Percentiles rank a stretch among this genome's conserved stretches.
phyloP scores from a whole-genome alignment of 2,113 vertebrate genomes.

The Parotia lawesii region DNA sequence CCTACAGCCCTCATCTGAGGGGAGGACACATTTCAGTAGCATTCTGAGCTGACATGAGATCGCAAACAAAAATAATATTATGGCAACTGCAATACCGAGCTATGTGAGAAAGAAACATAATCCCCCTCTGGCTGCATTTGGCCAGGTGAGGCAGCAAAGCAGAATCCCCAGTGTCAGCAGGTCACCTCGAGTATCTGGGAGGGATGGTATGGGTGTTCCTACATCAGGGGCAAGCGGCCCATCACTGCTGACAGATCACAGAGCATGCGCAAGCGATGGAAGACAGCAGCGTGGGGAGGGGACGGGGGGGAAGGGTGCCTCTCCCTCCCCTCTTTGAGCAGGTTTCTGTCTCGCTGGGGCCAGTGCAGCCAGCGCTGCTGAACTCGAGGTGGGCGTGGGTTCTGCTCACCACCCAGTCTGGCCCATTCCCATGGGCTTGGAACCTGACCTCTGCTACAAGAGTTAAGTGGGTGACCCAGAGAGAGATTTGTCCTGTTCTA shows the following conservation, averaged over 20 bases:
- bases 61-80: neutral
- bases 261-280: accelerated
- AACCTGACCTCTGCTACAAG: neutral
- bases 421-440: accelerated
- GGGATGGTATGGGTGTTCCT: neutral
- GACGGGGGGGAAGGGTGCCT: neutral
- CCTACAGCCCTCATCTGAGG: constrained; percentile 18
- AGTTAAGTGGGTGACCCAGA: neutral
- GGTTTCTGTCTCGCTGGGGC: neutral
- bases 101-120: neutral
- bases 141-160: neutral
- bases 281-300: neutral
- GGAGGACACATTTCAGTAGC: constrained; percentile 47
- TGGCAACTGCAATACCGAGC: neutral
- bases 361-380: neutral
- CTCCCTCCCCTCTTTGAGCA: neutral
- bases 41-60: constrained; percentile 5
- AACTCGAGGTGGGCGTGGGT: accelerated
- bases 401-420: accelerated
- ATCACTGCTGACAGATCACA: neutral
- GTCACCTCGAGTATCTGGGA: accelerated
- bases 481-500: neutral
- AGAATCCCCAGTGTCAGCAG: neutral
- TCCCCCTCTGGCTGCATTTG: neutral
- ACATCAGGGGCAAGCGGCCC: accelerated